Conservation (phyloP, 2,797 vertebrate genomes). For the Microctenopoma lineatum region DNA sequence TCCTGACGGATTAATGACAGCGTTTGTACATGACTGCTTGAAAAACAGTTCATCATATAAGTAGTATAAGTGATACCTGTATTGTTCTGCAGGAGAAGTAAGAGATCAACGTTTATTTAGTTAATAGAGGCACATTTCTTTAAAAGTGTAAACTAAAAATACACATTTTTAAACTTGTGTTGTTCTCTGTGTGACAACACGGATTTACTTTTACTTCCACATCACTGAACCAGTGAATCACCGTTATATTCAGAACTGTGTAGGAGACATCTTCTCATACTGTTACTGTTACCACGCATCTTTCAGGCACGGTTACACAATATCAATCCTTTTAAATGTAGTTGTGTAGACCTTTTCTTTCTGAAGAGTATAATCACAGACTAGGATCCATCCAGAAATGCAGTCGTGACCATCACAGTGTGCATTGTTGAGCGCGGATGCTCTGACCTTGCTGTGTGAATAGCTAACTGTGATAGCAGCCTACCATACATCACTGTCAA, state of each 20-base stretch:
- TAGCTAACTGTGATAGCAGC: conserved; percentile 68
- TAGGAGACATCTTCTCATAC: conserved; percentile 16
- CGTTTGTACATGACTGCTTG: conserved; percentile 14
- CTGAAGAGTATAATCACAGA: conserved; percentile 1
- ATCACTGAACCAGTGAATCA: conserved; percentile 32
- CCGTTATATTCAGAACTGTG: conserved; percentile 4
- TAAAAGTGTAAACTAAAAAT: background rate
- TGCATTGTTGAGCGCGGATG: conserved; percentile 50
- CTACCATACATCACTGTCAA: conserved; percentile 82
- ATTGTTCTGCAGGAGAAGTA: background rate
- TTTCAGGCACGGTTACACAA: background rate
- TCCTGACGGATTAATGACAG: conserved; percentile 41
- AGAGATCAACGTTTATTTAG: background rate
- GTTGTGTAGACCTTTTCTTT: conserved; percentile 12
- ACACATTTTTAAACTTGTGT: background rate
- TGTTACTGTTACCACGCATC: background rate
- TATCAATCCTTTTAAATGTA: background rate
- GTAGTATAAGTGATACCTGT: background rate
- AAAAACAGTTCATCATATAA: background rate
- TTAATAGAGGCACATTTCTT: background rate
- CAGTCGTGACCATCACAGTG: conserved; percentile 13
- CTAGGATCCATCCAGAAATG: conserved; percentile 19
- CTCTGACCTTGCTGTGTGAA: conserved; percentile 78
- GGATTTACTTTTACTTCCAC: too few relatives aligned
- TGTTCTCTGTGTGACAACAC: background rate